Evolutionary conservation across 2,797 vertebrate species (phyloP).

Genomic region (Leucoraja ocellata): DNA sequence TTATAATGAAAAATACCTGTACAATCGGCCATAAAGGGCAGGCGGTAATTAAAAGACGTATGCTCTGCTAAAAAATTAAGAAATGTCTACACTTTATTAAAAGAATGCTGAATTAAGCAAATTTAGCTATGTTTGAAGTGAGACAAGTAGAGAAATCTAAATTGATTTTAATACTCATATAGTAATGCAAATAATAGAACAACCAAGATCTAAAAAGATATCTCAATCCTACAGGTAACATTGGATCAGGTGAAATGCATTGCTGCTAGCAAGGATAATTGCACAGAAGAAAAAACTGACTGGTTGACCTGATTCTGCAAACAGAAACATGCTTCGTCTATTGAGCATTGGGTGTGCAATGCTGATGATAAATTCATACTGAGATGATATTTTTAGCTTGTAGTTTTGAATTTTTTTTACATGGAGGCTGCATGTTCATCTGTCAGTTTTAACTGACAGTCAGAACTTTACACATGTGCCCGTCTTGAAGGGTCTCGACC

Average conservation of each 20-base stretch:
- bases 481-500: neutral
- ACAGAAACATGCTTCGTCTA: neutral
- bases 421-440: neutral
- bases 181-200: neutral
- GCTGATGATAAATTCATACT: too few relatives aligned
- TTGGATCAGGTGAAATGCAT: neutral
- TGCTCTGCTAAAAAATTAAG: neutral
- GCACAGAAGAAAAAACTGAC: too few relatives aligned
- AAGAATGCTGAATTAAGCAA: neutral
- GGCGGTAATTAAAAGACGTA: neutral
- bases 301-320: neutral
- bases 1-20: too few relatives aligned
- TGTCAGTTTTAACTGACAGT: neutral
- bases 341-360: neutral
- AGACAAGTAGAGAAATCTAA: too few relatives aligned
- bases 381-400: neutral
- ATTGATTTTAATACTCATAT: neutral
- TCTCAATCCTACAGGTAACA: neutral
- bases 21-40: neutral
- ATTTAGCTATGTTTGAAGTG: neutral
- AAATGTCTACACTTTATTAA: neutral
- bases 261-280: neutral
- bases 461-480: neutral
- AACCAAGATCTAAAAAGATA: conserved; percentile 14
- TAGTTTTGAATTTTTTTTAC: neutral